Evolutionary conservation across 2,113 vertebrate genomes (phyloP).

Genomic region (Nycticebus coucang): DNA sequence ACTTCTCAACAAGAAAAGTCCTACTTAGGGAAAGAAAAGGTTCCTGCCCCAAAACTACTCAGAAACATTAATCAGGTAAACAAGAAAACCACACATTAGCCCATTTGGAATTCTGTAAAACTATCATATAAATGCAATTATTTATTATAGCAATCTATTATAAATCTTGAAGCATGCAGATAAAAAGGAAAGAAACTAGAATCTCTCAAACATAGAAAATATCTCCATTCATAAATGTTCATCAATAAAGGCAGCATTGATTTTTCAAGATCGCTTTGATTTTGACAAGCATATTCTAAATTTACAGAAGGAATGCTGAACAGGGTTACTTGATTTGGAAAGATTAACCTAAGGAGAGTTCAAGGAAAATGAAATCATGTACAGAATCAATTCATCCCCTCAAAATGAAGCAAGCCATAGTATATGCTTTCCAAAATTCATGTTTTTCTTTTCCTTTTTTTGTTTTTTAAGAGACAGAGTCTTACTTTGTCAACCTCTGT

Average conservation of each 20-base stretch:
- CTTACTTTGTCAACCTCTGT: too few relatives aligned
- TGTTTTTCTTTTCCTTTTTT: slow-evolving; percentile 25
- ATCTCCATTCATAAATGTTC: slow-evolving; percentile 36
- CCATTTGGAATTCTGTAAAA: not conserved
- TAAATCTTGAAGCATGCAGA: not conserved
- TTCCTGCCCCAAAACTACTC: not conserved
- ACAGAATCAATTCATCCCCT: not conserved
- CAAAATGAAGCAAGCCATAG: not conserved
- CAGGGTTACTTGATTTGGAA: slow-evolving; percentile 31
- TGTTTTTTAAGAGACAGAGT: too few relatives aligned
- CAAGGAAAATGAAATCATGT: slow-evolving; percentile 47
- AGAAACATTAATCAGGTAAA: slow-evolving; percentile 28
- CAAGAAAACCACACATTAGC: not conserved
- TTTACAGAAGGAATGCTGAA: slow-evolving; percentile 5
- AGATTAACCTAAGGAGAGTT: slow-evolving; percentile 27
- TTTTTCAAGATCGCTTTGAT: slow-evolving; percentile 46
- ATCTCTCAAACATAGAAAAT: slow-evolving; percentile 23
- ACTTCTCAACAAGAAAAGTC: slow-evolving; percentile 30
- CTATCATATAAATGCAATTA: not conserved
- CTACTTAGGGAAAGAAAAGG: not conserved
- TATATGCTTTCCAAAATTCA: not conserved
- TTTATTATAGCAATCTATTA: not conserved
- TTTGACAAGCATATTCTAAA: slow-evolving; percentile 59
- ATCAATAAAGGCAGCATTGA: slow-evolving; percentile 40
- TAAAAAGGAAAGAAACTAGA: not conserved